Conservation (phyloP, 2,113 vertebrate genomes). For the Scomber scombrus region DNA sequence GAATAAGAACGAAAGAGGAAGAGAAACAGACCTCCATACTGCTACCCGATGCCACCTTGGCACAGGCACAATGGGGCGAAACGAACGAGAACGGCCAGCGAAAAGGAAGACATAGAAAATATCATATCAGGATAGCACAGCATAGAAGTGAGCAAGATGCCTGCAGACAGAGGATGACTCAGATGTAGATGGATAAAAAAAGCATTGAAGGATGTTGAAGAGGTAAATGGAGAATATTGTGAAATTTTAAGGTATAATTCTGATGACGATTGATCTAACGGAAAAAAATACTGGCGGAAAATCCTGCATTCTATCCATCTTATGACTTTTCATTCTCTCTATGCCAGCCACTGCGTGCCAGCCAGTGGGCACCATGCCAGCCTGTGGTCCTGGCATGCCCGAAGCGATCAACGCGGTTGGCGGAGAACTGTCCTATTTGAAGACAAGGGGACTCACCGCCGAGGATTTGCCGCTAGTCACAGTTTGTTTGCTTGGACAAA, state of each 20-base stretch:
- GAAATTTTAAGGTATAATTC: constrained; percentile 31
- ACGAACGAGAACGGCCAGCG: constrained; percentile 45
- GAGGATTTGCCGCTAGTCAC: constrained; percentile 71
- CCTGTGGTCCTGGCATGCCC: constrained; percentile 37
- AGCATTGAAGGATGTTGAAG: constrained; percentile 35
- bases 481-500: constrained; percentile 76
- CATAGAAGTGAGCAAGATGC: constrained; percentile 56
- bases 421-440: constrained; percentile 45
- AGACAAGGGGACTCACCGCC: constrained; percentile 67
- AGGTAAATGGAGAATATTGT: constrained; percentile 35
- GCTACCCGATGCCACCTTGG: constrained; percentile 77
- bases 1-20: constrained; percentile 80
- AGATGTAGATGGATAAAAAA: constrained; percentile 42
- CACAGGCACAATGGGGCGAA: constrained; percentile 60
- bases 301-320: constrained; percentile 35
- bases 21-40: constrained; percentile 77
- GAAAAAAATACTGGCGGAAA: constrained; percentile 30
- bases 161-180: constrained; percentile 59
- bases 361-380: constrained; percentile 67
- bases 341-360: constrained; percentile 68
- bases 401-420: constrained; percentile 31
- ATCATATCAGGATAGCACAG: constrained; percentile 35
- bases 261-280: constrained; percentile 21
- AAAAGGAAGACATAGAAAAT: constrained; percentile 49
- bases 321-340: constrained; percentile 25